Base-by-base conservation (phyloP, 2,888 invertebrate genomes). In the Coelopa pilipes region DNA sequence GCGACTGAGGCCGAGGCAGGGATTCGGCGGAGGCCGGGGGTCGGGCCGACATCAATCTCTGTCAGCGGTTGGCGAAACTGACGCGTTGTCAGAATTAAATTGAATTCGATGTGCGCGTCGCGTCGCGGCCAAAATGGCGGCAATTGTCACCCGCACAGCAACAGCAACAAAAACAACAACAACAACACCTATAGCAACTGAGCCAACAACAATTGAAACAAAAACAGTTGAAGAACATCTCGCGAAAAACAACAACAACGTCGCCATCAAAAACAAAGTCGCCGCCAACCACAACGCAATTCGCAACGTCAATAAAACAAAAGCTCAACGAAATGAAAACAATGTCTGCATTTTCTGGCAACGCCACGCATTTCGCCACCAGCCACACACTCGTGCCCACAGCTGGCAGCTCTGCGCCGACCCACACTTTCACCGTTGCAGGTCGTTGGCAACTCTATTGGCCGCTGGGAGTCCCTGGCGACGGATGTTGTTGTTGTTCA, bases 41-140 rank as follows among this genome's bases (percentile, higher is more conserved):
- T 4, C 34, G 2, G 24, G 21, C 71, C 47, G 71, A 21, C 71
- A 79, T 79, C 77, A 78, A 79, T 79, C 78, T 77, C 76, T 78
- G 78, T 78, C 79, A 79, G 75, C 75, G 75, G 53, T 50, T 75
- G 75, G 69, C 69, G 74, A 76, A 79, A 79, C 77, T 78, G 78
- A 78, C 79, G 78, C 15, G 62, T 12, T 62, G 34, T 13, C 24
- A 62, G 5, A 34, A 34, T 24, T 24, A 4, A 62, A 62, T 24
- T 50, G 67, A 21, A 9, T 60, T 21, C 60, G 12, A 15, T 15
- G 24, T 17, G 57, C 57, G 57, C 21, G 53, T 11, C 13, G 47
- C 67, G 57, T 11, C 13, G 47, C 67, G 57, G n/a, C 55, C 74
- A 67, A 73, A 74, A 77, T 75, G 73, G 75, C 74, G 74, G 76